A percentile compares a stretch with the other conserved stretches of the same genome.
These are phyloP conservation scores for Zosterops japonicus DNA, from an alignment of 2,113 vertebrate species.

Conservation along the genomic window DNA sequence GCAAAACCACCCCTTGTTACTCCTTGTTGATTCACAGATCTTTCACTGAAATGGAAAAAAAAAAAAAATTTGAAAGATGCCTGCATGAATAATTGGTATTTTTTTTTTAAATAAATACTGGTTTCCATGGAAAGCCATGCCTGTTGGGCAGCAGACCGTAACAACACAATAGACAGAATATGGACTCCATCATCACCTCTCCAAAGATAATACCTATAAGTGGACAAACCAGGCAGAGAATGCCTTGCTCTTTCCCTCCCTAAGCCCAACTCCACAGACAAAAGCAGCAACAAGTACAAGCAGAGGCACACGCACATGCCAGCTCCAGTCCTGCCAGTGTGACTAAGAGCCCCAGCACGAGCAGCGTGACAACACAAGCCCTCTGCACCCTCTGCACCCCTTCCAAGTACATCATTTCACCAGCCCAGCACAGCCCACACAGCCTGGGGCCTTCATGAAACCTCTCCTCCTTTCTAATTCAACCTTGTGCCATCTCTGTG, in stretches of 20 bases:
- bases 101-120: not conserved
- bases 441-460: not conserved
- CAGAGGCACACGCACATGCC: not conserved
- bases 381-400: not conserved
- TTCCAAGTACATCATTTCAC: not conserved
- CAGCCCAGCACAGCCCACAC: not conserved
- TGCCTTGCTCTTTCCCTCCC: not conserved
- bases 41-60: not conserved
- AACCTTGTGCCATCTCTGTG: not conserved
- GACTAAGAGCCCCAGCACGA: not conserved
- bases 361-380: not conserved
- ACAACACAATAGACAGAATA: not conserved
- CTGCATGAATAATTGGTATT: not conserved
- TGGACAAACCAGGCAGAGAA: not conserved
- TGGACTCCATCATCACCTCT: not conserved
- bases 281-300: not conserved
- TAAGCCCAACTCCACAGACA: not conserved
- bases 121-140: not conserved
- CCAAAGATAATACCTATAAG: not conserved
- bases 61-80: not conserved
- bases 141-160: not conserved
- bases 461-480: not conserved
- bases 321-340: not conserved
- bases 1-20: not conserved
- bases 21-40: not conserved